Conservation (phyloP, 1,140 invertebrate species). For the Zelostemma sp. region DNA sequence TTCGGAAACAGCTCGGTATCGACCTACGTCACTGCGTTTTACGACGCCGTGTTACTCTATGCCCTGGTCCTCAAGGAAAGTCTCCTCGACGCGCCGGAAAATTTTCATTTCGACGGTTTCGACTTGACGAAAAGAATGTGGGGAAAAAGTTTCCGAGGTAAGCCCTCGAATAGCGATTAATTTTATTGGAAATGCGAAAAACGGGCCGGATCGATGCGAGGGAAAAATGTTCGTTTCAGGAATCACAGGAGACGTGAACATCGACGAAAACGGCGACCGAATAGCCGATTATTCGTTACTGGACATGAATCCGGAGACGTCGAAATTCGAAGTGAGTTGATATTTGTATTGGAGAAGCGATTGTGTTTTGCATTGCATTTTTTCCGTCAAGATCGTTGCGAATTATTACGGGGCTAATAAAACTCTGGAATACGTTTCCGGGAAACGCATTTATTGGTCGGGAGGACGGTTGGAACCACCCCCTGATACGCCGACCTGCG, state of each 20-base stretch:
- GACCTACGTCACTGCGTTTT: constrained; percentile 94
- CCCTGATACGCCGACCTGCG: constrained; percentile 88
- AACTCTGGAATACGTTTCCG: constrained; percentile 77
- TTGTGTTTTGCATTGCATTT: too few relatives aligned
- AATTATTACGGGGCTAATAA: constrained; percentile 86
- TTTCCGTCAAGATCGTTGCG: constrained; percentile 79
- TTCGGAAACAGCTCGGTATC: constrained; percentile 81
- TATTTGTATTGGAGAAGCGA: too few relatives aligned
- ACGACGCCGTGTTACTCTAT: constrained; percentile 95
- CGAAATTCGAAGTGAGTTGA: constrained; percentile 81
- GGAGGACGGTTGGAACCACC: constrained; percentile 81
- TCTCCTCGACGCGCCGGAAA: constrained; percentile 74
- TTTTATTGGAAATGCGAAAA: too few relatives aligned
- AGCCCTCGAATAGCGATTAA: constrained; percentile 32
- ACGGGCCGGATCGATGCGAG: too few relatives aligned
- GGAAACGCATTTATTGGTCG: constrained; percentile 88
- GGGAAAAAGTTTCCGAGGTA: constrained; percentile 89
- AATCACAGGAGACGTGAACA: constrained; percentile 92
- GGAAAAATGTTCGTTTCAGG: constrained; percentile 70
- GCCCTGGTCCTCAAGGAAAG: constrained; percentile 91
- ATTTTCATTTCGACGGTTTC: constrained; percentile 70
- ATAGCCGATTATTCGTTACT: constrained; percentile 91
- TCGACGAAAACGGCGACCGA: constrained; percentile 91
- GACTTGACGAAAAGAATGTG: constrained; percentile 88
- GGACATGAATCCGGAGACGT: constrained; percentile 87